Evolutionary conservation across 2,797 vertebrate species (phyloP).

Genomic region (Eremophila alpestris): DNA sequence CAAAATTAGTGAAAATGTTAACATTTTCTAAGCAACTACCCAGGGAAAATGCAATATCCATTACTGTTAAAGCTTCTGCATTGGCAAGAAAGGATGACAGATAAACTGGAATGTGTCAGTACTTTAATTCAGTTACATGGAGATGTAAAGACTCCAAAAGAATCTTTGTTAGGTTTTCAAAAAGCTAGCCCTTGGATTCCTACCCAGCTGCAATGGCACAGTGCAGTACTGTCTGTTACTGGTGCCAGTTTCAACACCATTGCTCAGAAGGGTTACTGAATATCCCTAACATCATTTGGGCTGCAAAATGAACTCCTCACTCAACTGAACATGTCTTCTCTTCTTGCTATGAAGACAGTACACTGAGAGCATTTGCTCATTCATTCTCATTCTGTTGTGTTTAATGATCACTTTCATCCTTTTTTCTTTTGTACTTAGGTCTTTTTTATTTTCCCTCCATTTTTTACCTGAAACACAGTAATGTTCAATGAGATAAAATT

Average conservation of each 20-base stretch:
- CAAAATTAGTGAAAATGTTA: slow-evolving; percentile 12
- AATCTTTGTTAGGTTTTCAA: slow-evolving; percentile 66
- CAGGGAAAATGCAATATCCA: background rate
- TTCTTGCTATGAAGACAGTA: slow-evolving; percentile 33
- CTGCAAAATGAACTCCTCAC: background rate
- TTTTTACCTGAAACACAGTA: slow-evolving; percentile 24
- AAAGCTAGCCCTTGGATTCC: slow-evolving; percentile 44
- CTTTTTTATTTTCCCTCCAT: background rate
- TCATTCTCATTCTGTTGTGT: slow-evolving; percentile 40
- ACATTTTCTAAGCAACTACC: background rate
- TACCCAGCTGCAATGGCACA: slow-evolving; percentile 73
- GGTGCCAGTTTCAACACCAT: slow-evolving; percentile 36
- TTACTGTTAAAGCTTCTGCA: background rate
- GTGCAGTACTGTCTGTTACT: slow-evolving; percentile 52
- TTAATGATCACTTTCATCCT: slow-evolving; percentile 29
- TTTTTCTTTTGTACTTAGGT: slow-evolving; percentile 38
- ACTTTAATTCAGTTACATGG: slow-evolving; percentile 51
- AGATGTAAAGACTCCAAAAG: slow-evolving; percentile 69
- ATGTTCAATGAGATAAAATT: background rate
- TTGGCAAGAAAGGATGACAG: slow-evolving; percentile 12
- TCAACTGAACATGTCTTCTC: slow-evolving; percentile 33
- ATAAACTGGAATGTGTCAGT: slow-evolving; percentile 49
- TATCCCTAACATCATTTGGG: slow-evolving; percentile 22
- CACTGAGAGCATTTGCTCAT: slow-evolving; percentile 51
- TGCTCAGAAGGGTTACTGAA: slow-evolving; percentile 60